Base-by-base conservation (phyloP, 2,113 vertebrate genomes). In the Ophiodon elongatus region DNA sequence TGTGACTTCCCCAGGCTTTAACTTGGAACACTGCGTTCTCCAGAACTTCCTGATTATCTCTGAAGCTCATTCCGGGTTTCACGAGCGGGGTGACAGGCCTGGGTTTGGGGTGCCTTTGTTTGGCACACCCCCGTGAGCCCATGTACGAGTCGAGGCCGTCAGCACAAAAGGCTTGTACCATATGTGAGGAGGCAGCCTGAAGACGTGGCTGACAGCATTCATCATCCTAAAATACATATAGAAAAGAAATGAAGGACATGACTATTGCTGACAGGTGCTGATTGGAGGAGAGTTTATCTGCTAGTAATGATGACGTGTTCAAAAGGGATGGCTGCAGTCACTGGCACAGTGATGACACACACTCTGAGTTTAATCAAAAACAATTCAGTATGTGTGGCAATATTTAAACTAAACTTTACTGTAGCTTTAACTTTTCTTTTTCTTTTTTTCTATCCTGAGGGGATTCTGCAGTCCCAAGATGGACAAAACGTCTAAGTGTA, bases 201-300 rank as follows among this genome's bases (percentile, higher is more conserved):
- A 54, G 52, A 72, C 71, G 45, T 0, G 64, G 33, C 17, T 80
- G 65, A 73, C 71, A 85, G 72, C 25, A 54, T 4, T 84, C 72
- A 21, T 89, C 82, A 7, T 82, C 74, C 93, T 93, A 29, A 70
- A 43, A 45, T 6, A 71, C 1, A 52, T 29, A 59, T n/a, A 69
- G 43, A 60, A 73, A 69, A 45, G 43, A 45, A 14, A 45, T 45
- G 43, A 15, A 45, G 14, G 43, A 15, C 4, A 43, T 15, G 43
- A 45, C 14, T 45, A 13, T 15, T 45, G 43, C 43, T 45, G 43
- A 45, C 37, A 39, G 37, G 37, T 39, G 37, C 9, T 37, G 35
- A 37, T 37, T 37, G 4, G 35, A 37, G 4, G 35, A 37, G 35
- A 6, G 35, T 37, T 37, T 37, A 1, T 7, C 43, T 60, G 41